phyloP scores from a whole-genome alignment of 2,113 vertebrate genomes.

The cat (Felis catus) region DNA sequence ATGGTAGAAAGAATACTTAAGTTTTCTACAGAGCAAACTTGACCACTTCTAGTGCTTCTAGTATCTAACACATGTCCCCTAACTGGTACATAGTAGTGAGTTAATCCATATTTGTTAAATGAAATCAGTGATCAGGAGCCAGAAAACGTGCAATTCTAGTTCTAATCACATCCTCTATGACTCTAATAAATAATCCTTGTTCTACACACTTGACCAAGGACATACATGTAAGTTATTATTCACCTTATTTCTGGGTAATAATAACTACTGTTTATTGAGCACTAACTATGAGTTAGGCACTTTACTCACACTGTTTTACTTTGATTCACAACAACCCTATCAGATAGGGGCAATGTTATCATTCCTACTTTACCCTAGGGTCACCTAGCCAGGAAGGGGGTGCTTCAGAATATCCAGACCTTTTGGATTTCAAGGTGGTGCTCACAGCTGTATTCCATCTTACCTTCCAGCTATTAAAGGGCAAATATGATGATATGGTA shows the following conservation, averaged over 20 bases:
- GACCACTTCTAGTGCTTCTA: not conserved
- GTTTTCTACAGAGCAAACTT: not conserved
- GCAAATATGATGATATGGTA: not conserved
- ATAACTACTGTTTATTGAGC: not conserved
- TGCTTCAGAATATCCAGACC: not conserved
- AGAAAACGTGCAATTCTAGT: slow-evolving; percentile 11
- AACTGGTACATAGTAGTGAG: not conserved
- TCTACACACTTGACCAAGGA: not conserved
- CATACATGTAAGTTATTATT: not conserved
- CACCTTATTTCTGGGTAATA: not conserved
- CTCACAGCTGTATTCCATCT: not conserved
- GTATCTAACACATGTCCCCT: not conserved
- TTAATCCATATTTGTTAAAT: not conserved
- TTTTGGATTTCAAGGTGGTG: not conserved
- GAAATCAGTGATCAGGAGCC: not conserved
- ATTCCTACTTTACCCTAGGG: not conserved
- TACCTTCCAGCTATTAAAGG: not conserved
- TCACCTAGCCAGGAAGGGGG: not conserved
- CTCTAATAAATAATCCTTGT: slow-evolving; percentile 3
- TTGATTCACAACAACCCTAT: not conserved
- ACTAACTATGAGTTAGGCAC: not conserved
- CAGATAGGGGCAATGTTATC: not conserved
- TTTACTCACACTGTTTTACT: not conserved
- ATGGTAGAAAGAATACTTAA: not conserved
- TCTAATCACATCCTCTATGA: not conserved